Evolutionary conservation across 2,888 invertebrate species (phyloP), one percentile per base, ranked within the genome.

Genomic region (Parnassius orleans): DNA sequence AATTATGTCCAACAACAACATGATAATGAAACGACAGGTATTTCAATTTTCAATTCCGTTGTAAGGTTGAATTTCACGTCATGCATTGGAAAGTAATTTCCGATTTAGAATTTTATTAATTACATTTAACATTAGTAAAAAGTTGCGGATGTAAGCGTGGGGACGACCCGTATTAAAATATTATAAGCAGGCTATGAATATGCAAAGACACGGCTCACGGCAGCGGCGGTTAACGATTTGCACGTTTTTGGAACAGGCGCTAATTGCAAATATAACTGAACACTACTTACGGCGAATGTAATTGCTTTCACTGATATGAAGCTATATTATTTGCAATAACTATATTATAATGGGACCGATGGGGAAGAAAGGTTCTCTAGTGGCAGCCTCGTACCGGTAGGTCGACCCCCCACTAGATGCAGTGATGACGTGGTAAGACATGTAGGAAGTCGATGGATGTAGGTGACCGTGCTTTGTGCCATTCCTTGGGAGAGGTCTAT

Each of bases 151-250:
- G 78, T 79, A 80, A 76, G 78, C 72, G 80, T 72, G 79, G 77
- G 83, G 83, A 77, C 81, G 84, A 83, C 80, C 83, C 84, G 83
- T 85, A 87, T 90, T 90, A 90, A 90, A 90, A 90, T 90, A 90
- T 90, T 90, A 89, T 90, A 90, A 90, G 82, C 83, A 90, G 90
- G 86, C 87, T 84, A 90, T 90, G 90, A 91, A 91, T 91, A 91
- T 91, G 90, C 90, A 89, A 84, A 84, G 87, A 86, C 90, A 91
- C 90, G 90, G 76, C 83, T 75, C 85, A 78, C 84, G 78, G 79
- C 79, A 84, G 80, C 76, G 83, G 81, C 74, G 85, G 85, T 82
- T 90, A 90, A 88, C 90, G 90, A 90, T 90, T 90, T 83, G 88
- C 90, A 90, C 90, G 90, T 88, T 90, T 90, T 89, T 89, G 86